Evolutionary conservation across 2,888 invertebrate species (phyloP).

Genomic region (Drymonia ruficornis): DNA sequence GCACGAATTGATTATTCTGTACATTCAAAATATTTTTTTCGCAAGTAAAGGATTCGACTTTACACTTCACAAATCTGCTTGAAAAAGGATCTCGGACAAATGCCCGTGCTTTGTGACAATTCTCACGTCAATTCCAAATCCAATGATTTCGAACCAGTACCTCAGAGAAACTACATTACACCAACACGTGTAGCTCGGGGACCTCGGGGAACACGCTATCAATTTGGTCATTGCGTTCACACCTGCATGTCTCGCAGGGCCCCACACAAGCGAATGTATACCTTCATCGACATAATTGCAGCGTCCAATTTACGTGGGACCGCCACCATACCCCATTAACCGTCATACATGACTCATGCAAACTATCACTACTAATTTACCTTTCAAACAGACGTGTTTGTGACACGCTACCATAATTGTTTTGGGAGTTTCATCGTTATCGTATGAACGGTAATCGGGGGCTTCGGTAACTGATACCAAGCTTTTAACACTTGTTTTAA

Average conservation of each 20-base stretch:
- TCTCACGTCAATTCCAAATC: no score
- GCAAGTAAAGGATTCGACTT: no score
- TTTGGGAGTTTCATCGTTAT: slow-evolving; percentile 30
- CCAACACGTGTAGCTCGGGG: not conserved
- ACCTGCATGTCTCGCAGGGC: slow-evolving; percentile 32
- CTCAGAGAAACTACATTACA: not conserved
- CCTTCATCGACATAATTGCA: slow-evolving; percentile 34
- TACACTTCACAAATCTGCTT: no score
- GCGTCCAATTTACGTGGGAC: slow-evolving; percentile 33
- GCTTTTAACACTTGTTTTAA: no score
- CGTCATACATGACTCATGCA: slow-evolving; percentile 31
- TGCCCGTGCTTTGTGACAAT: no score
- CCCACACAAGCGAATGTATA: slow-evolving; percentile 30
- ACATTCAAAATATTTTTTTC: no score
- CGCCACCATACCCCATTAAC: slow-evolving; percentile 30
- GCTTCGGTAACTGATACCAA: slow-evolving; percentile 4
- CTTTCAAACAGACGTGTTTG: slow-evolving; percentile 26
- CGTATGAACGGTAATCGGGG: slow-evolving; percentile 31
- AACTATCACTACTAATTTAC: slow-evolving; percentile 30
- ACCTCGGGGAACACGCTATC: slow-evolving; percentile 19
- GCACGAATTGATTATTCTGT: no score
- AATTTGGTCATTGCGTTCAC: slow-evolving; percentile 31
- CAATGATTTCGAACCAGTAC: not conserved
- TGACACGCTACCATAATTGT: slow-evolving; percentile 35
- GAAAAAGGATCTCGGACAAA: no score